Conservation (phyloP, 2,113 vertebrate species). For the Drymodes brunneopygia region DNA sequence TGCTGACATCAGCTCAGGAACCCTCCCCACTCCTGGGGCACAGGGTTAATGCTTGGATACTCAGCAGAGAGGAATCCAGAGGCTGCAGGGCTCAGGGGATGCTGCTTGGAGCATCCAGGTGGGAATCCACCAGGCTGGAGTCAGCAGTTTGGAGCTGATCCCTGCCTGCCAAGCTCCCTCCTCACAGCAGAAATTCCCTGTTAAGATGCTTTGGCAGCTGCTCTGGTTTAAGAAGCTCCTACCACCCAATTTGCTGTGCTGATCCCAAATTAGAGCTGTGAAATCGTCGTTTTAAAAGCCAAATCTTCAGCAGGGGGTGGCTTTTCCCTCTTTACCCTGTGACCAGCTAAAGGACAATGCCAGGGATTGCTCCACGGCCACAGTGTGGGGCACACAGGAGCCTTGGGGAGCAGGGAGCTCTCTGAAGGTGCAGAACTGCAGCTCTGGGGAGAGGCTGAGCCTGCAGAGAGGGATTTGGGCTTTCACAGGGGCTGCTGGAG, state of each 20-base stretch:
- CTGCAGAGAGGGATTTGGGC: neutral
- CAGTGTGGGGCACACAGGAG: neutral
- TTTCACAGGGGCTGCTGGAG: neutral
- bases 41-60: neutral
- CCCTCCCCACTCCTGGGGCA: neutral
- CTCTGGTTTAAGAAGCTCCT: neutral
- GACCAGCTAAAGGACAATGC: neutral
- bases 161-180: neutral
- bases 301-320: neutral
- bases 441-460: neutral
- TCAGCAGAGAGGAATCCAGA: neutral
- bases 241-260: neutral
- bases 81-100: neutral
- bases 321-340: neutral
- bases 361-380: neutral
- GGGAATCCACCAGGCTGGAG: neutral
- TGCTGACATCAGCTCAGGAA: neutral
- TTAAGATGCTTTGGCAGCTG: neutral
- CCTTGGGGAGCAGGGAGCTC: neutral
- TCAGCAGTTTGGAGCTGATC: neutral
- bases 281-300: neutral
- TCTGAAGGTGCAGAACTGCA: neutral
- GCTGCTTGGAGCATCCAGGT: neutral
- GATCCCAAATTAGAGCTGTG: neutral
- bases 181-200: neutral